Evolutionary conservation across 2,797 vertebrate genomes (phyloP), one percentile per base, ranked within the genome.

Genomic region (Siniperca undulata): DNA sequence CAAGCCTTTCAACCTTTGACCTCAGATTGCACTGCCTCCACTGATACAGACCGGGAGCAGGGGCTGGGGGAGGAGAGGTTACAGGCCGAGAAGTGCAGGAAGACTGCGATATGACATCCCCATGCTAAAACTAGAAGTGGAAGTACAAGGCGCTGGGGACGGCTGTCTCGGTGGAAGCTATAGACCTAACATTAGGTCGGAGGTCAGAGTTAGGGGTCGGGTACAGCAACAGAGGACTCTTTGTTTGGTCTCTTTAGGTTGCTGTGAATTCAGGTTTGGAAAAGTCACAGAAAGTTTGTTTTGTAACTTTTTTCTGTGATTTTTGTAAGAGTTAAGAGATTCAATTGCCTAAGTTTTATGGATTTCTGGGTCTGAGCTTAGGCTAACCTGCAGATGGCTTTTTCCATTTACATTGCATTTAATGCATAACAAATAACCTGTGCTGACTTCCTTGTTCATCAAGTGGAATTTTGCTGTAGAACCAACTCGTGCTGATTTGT

Each of bases 101-200:
- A 19, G 85, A 78, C 89, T 93, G 92, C 83, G 86, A 92, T 81
- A 78, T 95, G 90, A 88, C 95, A 87, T 89, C 66, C 72, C 65
- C 13, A 11, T 88, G 92, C 92, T 90, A 94, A 93, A 95, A 91
- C 88, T 93, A 89, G 92, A 92, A 85, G 87, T 92, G 90, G 91
- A 94, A 92, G 93, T 81, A 69, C 80, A 90, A 87, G 85, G 38
- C 81, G 2, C 81, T 68, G 67, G 73, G 74, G 86, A 82, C 38
- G 64, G 44, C 82, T 56, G 91, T 88, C 88, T 92, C 82, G 0
- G 53, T 70, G 74, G 84, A 79, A 38, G 88, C 83, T 81, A 30
- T 70, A 78, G 78, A 72, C 24, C 64, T 66, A 17, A 74, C 42
- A 17, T 84, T 20, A 65, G 83, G 88, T 89, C 86, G 77, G 64